Evolutionary conservation across 1,140 invertebrate genomes (phyloP).

Genomic region (Zaprionus ornatus): DNA sequence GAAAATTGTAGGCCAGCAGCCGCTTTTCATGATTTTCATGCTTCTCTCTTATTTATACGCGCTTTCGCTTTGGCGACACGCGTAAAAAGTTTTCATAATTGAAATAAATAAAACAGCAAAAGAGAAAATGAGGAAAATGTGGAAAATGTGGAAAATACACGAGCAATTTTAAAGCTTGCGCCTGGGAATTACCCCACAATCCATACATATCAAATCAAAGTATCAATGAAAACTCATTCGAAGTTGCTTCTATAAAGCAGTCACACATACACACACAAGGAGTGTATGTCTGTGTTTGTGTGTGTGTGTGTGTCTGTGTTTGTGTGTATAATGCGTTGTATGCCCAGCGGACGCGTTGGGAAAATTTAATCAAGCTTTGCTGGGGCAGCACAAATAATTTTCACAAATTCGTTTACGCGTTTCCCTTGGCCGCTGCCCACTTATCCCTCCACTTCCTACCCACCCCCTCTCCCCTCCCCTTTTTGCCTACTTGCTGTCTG

Average conservation of each 20-base stretch:
- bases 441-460: neutral
- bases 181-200: constrained; percentile 53
- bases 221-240: constrained; percentile 74
- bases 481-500: neutral
- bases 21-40: constrained; percentile 45
- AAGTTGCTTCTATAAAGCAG: constrained; percentile 2
- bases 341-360: constrained; percentile 61
- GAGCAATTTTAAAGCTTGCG: constrained; percentile 42
- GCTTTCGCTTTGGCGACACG: constrained; percentile 8
- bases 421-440: constrained; percentile 42
- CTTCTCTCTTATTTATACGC: constrained; percentile 24
- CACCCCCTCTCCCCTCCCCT: neutral
- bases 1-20: constrained; percentile 45
- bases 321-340: constrained; percentile 63
- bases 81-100: constrained; percentile 73
- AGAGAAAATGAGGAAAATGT: constrained; percentile 17
- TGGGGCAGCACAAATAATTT: constrained; percentile 65
- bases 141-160: too few relatives aligned
- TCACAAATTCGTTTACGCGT: constrained; percentile 77
- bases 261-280: neutral
- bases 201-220: constrained; percentile 54
- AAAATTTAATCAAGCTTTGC: constrained; percentile 72
- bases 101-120: constrained; percentile 70
- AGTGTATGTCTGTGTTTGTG: neutral
- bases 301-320: constrained; percentile 20